phyloP scores from a whole-genome alignment of 1,140 invertebrate species.

The Panulirus ornatus region DNA sequence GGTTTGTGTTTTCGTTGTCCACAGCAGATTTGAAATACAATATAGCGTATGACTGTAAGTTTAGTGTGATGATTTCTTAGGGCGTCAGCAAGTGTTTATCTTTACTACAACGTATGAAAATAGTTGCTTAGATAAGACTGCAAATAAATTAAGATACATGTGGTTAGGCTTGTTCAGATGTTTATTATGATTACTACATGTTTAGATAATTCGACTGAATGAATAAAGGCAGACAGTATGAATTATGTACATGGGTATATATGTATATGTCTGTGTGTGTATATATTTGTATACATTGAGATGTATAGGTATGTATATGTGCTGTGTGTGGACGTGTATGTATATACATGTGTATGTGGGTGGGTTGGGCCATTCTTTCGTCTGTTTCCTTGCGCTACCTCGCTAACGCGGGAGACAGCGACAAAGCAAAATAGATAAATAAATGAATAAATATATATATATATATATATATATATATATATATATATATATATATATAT shows the following conservation, averaged over 20 bases:
- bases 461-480: background rate
- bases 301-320: no score
- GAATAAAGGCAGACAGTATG: no score
- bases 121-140: background rate
- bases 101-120: background rate
- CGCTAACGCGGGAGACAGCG: no score
- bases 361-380: background rate
- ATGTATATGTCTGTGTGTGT: no score
- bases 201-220: background rate
- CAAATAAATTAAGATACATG: background rate
- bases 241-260: no score
- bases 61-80: background rate
- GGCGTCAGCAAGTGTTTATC: background rate
- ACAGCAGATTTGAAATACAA: no score
- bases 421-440: no score
- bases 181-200: background rate
- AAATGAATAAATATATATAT: no score
- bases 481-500: background rate
- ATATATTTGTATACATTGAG: no score
- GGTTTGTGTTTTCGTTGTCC: no score
- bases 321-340: no score
- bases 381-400: background rate
- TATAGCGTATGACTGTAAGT: background rate
- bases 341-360: no score
- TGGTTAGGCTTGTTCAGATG: background rate